Evolutionary conservation across 2,888 invertebrate species (phyloP).

Genomic region (Gnatocerus cornutus): DNA sequence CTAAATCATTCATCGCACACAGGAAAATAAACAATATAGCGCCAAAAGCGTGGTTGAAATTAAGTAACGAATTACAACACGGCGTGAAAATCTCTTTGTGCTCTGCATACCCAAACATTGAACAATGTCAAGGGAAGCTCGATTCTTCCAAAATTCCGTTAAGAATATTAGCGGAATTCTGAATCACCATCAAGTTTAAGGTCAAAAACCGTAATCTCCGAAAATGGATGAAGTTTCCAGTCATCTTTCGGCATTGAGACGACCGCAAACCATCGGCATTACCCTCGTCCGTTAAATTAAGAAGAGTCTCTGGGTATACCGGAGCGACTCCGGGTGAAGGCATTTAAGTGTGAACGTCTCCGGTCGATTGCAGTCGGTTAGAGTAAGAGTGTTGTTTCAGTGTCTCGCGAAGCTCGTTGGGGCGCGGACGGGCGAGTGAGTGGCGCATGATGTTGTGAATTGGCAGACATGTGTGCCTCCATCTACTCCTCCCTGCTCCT

Average conservation of each 20-base stretch:
- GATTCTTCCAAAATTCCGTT: neutral
- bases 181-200: constrained; percentile 12
- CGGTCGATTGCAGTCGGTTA: constrained; percentile 35
- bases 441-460: constrained; percentile 65
- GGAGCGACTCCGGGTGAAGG: constrained; percentile 48
- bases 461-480: constrained; percentile 66
- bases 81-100: neutral
- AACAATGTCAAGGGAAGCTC: too few species aligned
- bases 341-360: constrained; percentile 46
- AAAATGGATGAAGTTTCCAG: neutral
- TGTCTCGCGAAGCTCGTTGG: constrained; percentile 65
- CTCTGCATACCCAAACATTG: too few species aligned
- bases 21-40: constrained; percentile 30
- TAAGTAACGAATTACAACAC: constrained; percentile 21
- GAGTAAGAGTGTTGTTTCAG: constrained; percentile 54
- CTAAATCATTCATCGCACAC: constrained; percentile 15
- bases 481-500: constrained; percentile 63
- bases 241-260: constrained; percentile 19
- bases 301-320: constrained; percentile 35
- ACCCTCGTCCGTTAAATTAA: constrained; percentile 18
- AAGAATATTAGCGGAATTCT: neutral
- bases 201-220: neutral
- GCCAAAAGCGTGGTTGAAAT: constrained; percentile 19
- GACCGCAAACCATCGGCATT: constrained; percentile 26
- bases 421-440: constrained; percentile 65